Conservation (phyloP, 92 coral and sea anemone species). For the Ricordea florida region DNA sequence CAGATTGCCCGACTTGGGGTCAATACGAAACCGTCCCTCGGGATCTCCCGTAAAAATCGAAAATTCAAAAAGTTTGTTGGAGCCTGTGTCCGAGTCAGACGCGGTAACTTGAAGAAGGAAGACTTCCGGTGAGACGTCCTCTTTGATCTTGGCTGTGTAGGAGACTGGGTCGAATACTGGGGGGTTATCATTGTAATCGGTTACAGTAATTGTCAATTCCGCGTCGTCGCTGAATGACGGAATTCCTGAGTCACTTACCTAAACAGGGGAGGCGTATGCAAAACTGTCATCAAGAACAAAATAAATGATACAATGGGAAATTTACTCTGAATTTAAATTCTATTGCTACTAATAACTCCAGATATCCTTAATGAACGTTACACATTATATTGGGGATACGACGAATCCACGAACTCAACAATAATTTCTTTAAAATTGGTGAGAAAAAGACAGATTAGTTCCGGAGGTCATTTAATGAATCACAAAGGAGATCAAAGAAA, state of each 20-base stretch:
- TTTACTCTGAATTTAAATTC: no score
- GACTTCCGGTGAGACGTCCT: constrained; percentile 55
- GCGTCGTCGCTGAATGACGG: constrained; percentile 69
- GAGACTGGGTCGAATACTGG: constrained; percentile 77
- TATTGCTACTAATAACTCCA: no score
- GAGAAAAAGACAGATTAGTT: no score
- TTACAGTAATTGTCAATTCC: constrained; percentile 55
- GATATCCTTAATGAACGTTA: no score
- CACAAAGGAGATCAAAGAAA: no score
- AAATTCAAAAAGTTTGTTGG: constrained; percentile 67
- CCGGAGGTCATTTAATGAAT: no score
- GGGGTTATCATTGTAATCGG: constrained; percentile 84
- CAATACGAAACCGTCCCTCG: constrained; percentile 64
- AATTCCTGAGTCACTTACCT: constrained; percentile 82
- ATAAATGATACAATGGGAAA: not conserved
- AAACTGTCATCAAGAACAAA: not conserved
- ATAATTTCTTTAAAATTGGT: no score
- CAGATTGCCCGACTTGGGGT: constrained; percentile 72
- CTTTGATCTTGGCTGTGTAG: constrained; percentile 59
- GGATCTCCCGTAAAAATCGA: constrained; percentile 81
- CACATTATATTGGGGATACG: no score
- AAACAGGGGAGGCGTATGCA: no score
- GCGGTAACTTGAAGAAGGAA: constrained; percentile 72
- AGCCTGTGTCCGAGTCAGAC: constrained; percentile 71
- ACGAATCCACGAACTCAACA: no score